A percentile compares a stretch with the other conserved stretches of the same genome.
Evolutionary conservation across 2,113 vertebrate species (phyloP).

Genomic region (Alectura lathami): DNA sequence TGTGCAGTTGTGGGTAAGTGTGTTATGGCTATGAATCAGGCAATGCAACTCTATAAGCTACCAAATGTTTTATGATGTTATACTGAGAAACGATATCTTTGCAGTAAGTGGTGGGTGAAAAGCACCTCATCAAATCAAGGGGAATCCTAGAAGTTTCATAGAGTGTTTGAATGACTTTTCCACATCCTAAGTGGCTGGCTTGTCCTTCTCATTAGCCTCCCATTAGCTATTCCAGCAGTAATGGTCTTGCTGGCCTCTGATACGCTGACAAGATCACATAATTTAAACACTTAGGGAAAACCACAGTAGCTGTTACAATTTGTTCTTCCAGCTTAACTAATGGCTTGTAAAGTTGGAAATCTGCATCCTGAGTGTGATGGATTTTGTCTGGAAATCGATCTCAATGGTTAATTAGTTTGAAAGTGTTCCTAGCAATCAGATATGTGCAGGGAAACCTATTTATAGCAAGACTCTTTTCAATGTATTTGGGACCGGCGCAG

Average conservation of each 20-base stretch:
- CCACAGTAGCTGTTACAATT: background rate
- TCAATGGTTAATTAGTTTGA: conserved; percentile 25
- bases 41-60: background rate
- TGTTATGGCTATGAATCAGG: background rate
- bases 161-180: background rate
- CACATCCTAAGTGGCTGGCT: background rate
- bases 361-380: background rate
- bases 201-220: background rate
- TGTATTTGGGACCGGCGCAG: background rate
- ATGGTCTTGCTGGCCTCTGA: background rate
- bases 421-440: conserved; percentile 22
- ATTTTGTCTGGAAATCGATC: conserved; percentile 69
- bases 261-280: background rate
- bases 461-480: conserved; percentile 4
- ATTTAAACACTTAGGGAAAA: background rate
- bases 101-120: background rate
- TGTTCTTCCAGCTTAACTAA: conserved; percentile 67
- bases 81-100: background rate
- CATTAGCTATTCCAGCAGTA: background rate
- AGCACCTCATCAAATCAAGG: background rate
- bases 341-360: conserved; percentile 47
- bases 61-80: background rate
- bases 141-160: background rate
- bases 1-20: background rate
- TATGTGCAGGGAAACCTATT: background rate